Conservation (phyloP, 92 coral and sea anemone species). For the Parazoanthus atlanticus region DNA sequence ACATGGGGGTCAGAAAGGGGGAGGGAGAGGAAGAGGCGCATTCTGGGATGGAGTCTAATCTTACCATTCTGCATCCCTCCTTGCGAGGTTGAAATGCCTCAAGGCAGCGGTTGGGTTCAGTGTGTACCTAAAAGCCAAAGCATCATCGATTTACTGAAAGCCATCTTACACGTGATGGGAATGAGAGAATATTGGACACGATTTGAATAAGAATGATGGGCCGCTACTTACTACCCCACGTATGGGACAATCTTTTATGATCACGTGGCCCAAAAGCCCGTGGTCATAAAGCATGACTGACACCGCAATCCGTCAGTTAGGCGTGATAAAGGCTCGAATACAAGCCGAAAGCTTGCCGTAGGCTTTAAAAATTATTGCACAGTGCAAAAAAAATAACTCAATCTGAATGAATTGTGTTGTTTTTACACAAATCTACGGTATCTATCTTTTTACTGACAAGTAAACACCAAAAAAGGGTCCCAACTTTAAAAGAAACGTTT, state of each 20-base stretch:
- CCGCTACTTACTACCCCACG: too few species aligned
- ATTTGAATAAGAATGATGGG: too few species aligned
- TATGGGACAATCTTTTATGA: too few species aligned
- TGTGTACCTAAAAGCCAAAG: conserved; percentile 76
- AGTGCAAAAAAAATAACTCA: too few species aligned
- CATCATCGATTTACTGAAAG: neutral
- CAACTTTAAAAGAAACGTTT: neutral
- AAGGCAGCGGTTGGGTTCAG: conserved; percentile 94
- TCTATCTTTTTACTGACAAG: neutral
- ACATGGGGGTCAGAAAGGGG: neutral
- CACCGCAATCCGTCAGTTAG: too few species aligned
- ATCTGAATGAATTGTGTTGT: neutral
- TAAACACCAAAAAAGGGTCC: neutral
- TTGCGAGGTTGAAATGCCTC: conserved; percentile 85
- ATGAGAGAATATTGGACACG: neutral
- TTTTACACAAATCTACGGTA: neutral
- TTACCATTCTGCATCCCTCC: conserved; percentile 93
- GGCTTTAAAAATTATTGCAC: too few species aligned
- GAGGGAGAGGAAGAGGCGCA: neutral
- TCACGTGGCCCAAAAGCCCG: too few species aligned
- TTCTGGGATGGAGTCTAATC: neutral
- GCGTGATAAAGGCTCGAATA: too few species aligned
- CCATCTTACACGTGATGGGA: neutral
- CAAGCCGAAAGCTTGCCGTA: too few species aligned
- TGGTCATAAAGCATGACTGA: too few species aligned